Percentiles rank a stretch among this genome's conserved stretches.
phyloP scores from a whole-genome alignment of 2,888 invertebrate genomes.

The Drosophila cracens region DNA sequence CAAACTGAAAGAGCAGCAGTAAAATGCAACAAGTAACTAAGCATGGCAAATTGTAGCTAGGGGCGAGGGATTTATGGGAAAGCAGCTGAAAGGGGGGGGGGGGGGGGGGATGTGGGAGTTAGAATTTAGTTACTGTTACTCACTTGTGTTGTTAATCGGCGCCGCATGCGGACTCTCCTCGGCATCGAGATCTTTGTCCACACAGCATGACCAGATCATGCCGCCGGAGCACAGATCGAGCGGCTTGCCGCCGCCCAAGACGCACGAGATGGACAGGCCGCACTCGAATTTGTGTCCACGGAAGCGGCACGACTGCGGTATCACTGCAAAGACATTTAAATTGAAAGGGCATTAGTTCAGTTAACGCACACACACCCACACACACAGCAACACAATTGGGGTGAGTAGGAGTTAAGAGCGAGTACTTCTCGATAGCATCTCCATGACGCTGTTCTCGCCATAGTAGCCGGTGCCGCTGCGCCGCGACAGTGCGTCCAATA shows the following conservation, averaged over 20 bases:
- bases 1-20: constrained; percentile 31
- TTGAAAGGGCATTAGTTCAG: constrained; percentile 48
- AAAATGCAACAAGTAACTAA: constrained; percentile 31
- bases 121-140: constrained; percentile 86
- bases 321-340: constrained; percentile 88
- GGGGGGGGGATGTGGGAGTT: constrained; percentile 36
- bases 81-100: constrained; percentile 14
- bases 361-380: constrained; percentile 15
- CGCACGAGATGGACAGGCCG: constrained; percentile 95
- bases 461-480: constrained; percentile 86
- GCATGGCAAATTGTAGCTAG: constrained; percentile 16
- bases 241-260: constrained; percentile 94
- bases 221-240: constrained; percentile 96
- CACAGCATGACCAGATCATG: constrained; percentile 97
- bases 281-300: constrained; percentile 95
- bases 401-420: constrained; percentile 1
- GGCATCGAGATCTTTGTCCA: constrained; percentile 89
- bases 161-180: constrained; percentile 86
- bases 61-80: neutral
- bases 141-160: constrained; percentile 94
- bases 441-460: constrained; percentile 90
- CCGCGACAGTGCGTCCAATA: constrained; percentile 90
- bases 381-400: constrained; percentile 11
- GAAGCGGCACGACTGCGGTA: constrained; percentile 94
- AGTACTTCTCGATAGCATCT: constrained; percentile 93